A percentile compares a stretch with the other conserved stretches of the same genome.
These are phyloP conservation scores for Meiosimyza platycephala DNA, from an alignment of 2,888 invertebrate species.

Conservation along the genomic window DNA sequence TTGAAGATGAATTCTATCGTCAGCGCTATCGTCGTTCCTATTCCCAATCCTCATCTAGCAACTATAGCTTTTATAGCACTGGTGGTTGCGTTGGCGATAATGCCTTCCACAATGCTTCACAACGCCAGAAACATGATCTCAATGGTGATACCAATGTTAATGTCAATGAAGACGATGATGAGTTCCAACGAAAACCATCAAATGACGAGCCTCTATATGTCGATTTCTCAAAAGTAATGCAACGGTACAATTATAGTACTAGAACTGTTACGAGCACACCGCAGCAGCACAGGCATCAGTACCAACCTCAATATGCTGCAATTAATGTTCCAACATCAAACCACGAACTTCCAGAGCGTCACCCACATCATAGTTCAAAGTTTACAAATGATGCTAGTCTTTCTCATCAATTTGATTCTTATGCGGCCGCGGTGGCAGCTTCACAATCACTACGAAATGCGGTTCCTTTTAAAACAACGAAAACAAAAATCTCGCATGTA, in stretches of 20 bases:
- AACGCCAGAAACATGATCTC: constrained; percentile 40
- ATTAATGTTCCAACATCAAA: constrained; percentile 40
- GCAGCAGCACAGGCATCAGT: constrained; percentile 11
- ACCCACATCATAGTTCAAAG: constrained; percentile 26
- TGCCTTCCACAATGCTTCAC: constrained; percentile 31
- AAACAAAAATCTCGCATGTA: constrained; percentile 50
- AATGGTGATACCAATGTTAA: too few relatives aligned
- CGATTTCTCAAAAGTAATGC: constrained; percentile 66
- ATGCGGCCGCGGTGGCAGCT: constrained; percentile 12
- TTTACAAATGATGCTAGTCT: constrained; percentile 40
- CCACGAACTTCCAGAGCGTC: constrained; percentile 49
- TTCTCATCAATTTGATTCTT: constrained; percentile 17
- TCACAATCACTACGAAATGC: constrained; percentile 22
- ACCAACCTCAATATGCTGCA: constrained; percentile 26
- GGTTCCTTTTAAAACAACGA: constrained; percentile 41
- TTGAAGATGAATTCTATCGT: constrained; percentile 66
- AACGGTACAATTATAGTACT: constrained; percentile 44
- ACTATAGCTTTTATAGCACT: too few relatives aligned
- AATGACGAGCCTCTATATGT: constrained; percentile 67
- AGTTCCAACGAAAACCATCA: constrained; percentile 66
- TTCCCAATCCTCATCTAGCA: constrained; percentile 65
- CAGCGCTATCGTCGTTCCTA: constrained; percentile 60
- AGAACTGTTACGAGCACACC: constrained; percentile 9
- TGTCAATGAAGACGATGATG: constrained; percentile 56
- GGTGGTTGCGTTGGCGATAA: constrained; percentile 10